A percentile compares a stretch with the other conserved stretches of the same genome.
Conservation (phyloP, 2,888 invertebrate genomes). For the Epicampocera succincta region DNA sequence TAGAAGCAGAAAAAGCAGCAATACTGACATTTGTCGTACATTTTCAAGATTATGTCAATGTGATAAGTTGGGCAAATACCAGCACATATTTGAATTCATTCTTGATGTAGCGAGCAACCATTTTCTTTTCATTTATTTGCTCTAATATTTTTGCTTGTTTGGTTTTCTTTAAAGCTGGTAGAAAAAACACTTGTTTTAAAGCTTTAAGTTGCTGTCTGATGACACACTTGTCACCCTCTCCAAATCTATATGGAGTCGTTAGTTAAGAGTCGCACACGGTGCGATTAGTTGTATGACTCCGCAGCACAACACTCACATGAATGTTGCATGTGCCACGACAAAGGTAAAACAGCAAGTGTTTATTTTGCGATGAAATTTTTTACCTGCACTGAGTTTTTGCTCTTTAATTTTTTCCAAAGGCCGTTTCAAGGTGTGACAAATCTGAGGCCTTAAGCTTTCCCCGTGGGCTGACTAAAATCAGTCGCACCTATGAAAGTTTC, state of each 20-base stretch:
- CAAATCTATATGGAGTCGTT: slow-evolving; percentile 39
- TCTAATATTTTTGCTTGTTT: too few species aligned
- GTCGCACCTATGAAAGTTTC: too few species aligned
- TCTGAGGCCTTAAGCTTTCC: too few species aligned
- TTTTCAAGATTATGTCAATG: slow-evolving; percentile 71
- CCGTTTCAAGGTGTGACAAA: too few species aligned
- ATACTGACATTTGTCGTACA: slow-evolving; percentile 26
- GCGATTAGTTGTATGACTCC: slow-evolving; percentile 1
- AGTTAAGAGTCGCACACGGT: slow-evolving; percentile 4
- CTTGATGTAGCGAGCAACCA: slow-evolving; percentile 6
- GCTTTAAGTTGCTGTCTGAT: slow-evolving; percentile 22
- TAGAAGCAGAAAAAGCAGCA: background rate
- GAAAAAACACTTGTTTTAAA: slow-evolving; percentile 30
- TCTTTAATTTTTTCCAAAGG: too few species aligned
- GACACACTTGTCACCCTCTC: slow-evolving; percentile 60
- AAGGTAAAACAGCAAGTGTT: too few species aligned
- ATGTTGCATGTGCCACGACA: slow-evolving; percentile 29
- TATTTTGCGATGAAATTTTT: too few species aligned
- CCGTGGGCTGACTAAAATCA: too few species aligned
- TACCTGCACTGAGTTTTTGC: too few species aligned
- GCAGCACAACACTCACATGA: slow-evolving; percentile 7
- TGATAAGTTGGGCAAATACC: slow-evolving; percentile 71
- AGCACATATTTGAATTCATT: slow-evolving; percentile 41
- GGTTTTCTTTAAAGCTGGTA: background rate
- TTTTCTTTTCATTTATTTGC: slow-evolving; percentile 15